Evolutionary conservation across 2,888 invertebrate genomes (phyloP), one percentile per base, ranked within the genome.

Genomic region (Geophilus truncorum): DNA sequence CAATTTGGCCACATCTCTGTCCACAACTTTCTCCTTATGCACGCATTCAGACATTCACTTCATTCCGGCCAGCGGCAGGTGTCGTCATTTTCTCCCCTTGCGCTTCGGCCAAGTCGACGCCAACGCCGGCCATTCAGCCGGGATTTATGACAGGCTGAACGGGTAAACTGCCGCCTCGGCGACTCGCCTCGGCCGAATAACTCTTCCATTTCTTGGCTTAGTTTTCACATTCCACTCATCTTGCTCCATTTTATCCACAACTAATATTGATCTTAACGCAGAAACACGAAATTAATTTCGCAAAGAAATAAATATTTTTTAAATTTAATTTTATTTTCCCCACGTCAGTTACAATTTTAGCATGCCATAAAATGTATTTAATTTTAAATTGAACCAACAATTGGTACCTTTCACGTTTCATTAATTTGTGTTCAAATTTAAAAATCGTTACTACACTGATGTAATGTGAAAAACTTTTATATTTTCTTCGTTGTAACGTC

Each of bases 171-270:
- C 70, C 70, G 70, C 70, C 70, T 70, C 70, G 70, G 70, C 70
- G 70, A 70, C 70, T 70, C 70, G 70, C 70, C 28, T 70, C 70
- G 70, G 70, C 23, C 70, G 70, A 70, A 70, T 70, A 70, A 70
- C 70, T 70, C 70, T 70, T 70, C 70, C 28, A 70, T 70, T 70
- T 70, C 70, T 70, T 70, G 70, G 70, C 70, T 70, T 70, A 28
- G 70, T 70, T 70, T 70, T 70, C 70, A 25, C 70, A 70, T 70
- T 70, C 70, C 70, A 70, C 70, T 70, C 70, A 70, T 70, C 70
- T 28, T 70, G 28, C 70, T 70, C 70, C 28, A 9, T 70, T 70
- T 70, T 70, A 28, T 25, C 25, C 70, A 23, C 25, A 10, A 25
- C 10, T 70, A 10, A 25, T 28, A 70, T 25, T 70, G 70, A 70